These are phyloP conservation scores for Pitangus sulphuratus DNA, from an alignment of 2,797 vertebrate genomes.

Conservation along the genomic window DNA sequence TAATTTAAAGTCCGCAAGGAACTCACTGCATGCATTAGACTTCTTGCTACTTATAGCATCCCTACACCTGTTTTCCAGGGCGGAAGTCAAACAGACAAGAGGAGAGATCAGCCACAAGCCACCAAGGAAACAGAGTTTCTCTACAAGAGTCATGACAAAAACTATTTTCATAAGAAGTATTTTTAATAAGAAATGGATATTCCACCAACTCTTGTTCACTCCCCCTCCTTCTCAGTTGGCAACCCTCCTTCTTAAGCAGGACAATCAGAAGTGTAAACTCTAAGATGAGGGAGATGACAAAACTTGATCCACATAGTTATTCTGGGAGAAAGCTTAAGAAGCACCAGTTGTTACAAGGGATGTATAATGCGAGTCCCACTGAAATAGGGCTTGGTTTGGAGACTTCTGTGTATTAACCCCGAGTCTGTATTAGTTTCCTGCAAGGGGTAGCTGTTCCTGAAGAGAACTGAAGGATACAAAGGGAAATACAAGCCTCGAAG, in stretches of 20 bases:
- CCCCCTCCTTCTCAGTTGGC: neutral
- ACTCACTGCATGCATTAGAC: constrained; percentile 11
- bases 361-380: accelerated
- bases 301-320: neutral
- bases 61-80: constrained; percentile 64
- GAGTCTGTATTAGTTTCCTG: neutral
- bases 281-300: neutral
- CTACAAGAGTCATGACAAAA: neutral
- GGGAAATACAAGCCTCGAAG: neutral
- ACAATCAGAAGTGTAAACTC: neutral
- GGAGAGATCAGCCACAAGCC: neutral
- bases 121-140: neutral
- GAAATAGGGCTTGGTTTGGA: neutral
- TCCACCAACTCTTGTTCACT: neutral
- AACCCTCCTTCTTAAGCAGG: neutral
- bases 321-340: neutral
- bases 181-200: neutral
- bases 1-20: constrained; percentile 80
- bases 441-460: neutral
- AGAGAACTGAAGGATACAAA: neutral
- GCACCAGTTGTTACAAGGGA: neutral
- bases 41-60: constrained; percentile 49
- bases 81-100: constrained; percentile 24
- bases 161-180: neutral
- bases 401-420: neutral